Evolutionary conservation across 2,888 invertebrate genomes (phyloP).

Genomic region (Lordiphosa fenestrarum): DNA sequence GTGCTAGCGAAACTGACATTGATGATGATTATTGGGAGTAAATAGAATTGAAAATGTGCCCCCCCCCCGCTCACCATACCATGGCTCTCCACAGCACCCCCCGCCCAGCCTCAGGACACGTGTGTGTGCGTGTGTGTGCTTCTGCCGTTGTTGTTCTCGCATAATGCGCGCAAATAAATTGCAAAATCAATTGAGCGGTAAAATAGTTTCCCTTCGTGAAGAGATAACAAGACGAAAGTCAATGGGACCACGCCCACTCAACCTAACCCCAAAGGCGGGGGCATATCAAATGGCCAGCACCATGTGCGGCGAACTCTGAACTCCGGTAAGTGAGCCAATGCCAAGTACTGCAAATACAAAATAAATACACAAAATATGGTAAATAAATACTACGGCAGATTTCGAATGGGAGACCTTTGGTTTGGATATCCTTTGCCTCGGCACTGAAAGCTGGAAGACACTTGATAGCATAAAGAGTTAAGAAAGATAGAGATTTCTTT

Average conservation of each 20-base stretch:
- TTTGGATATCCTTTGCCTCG: too few species aligned
- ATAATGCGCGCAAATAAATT: conserved; percentile 76
- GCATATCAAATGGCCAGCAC: not conserved
- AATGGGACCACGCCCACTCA: conserved; percentile 22
- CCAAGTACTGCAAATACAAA: too few species aligned
- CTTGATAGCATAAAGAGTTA: too few species aligned
- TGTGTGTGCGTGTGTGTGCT: conserved; percentile 13
- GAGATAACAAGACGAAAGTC: conserved; percentile 36
- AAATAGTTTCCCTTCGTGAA: conserved; percentile 68
- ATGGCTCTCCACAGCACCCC: too few species aligned
- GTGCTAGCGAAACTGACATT: conserved; percentile 75
- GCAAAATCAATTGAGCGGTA: conserved; percentile 78
- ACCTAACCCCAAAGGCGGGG: conserved; percentile 3
- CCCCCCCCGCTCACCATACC: too few species aligned
- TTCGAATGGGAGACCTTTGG: too few species aligned
- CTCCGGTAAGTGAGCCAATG: not conserved
- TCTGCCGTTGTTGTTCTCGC: conserved; percentile 12
- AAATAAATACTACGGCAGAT: too few species aligned
- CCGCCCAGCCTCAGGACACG: conserved; percentile 25
- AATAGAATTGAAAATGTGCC: conserved; percentile 73
- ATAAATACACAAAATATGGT: too few species aligned
- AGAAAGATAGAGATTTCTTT: too few species aligned
- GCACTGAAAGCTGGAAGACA: too few species aligned
- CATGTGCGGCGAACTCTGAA: not conserved
- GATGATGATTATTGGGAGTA: conserved; percentile 78